Percentiles rank a stretch among this genome's conserved stretches.
Evolutionary conservation across 2,113 vertebrate genomes (phyloP).

Genomic region (Rattus norvegicus): DNA sequence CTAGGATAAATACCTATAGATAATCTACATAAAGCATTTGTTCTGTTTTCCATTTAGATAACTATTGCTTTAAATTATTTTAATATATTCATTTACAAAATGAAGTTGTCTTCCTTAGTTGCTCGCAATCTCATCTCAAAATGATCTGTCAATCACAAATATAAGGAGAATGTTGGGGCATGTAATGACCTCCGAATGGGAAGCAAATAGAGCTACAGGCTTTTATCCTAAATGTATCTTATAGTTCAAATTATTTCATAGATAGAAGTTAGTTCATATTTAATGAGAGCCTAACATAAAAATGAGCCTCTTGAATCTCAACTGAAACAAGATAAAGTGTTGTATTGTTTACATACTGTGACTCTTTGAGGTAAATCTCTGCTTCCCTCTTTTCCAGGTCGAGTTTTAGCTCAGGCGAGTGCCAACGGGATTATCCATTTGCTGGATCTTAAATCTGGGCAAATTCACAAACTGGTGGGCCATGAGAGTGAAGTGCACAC

Average conservation of each 20-base stretch:
- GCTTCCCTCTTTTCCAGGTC: constrained; percentile 81
- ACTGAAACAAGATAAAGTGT: neutral
- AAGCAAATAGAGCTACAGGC: neutral
- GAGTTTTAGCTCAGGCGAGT: constrained; percentile 87
- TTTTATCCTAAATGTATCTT: neutral
- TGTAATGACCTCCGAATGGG: constrained; percentile 6
- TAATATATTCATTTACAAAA: constrained; percentile 22
- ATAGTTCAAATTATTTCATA: constrained; percentile 64
- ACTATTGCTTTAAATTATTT: neutral
- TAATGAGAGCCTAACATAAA: neutral
- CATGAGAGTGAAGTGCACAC: constrained; percentile 82
- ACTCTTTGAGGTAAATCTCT: constrained; percentile 48
- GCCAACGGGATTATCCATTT: constrained; percentile 86
- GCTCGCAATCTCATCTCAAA: constrained; percentile 35
- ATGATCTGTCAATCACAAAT: constrained; percentile 50
- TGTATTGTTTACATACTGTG: neutral
- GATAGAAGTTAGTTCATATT: constrained; percentile 43
- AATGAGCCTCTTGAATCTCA: neutral
- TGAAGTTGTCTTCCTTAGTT: neutral
- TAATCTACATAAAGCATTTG: neutral
- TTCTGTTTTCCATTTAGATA: neutral
- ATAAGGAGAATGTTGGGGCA: neutral
- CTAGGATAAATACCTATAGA: neutral
- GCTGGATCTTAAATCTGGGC: constrained; percentile 82
- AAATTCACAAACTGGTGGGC: constrained; percentile 82